Percentiles rank a stretch among this genome's conserved stretches.
phyloP scores from a whole-genome alignment of 2,888 invertebrate species.

The Cerceris rybyensis region DNA sequence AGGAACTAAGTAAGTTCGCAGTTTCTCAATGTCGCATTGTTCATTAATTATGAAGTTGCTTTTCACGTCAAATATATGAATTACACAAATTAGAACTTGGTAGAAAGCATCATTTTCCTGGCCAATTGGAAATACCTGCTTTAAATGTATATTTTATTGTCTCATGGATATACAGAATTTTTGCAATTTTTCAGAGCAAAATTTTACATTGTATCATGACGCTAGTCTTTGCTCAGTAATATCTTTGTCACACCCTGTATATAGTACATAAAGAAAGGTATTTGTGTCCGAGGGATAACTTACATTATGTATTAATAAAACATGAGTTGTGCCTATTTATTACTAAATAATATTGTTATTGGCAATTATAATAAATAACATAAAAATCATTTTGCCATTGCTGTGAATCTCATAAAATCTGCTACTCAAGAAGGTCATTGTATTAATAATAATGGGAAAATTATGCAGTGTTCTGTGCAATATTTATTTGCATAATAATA shows the following conservation, averaged over 20 bases:
- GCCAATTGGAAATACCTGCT: neutral
- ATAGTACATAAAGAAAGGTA: slow-evolving; percentile 16
- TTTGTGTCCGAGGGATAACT: slow-evolving; percentile 14
- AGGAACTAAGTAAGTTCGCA: slow-evolving; percentile 26
- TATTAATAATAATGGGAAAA: slow-evolving; percentile 8
- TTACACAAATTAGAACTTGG: neutral
- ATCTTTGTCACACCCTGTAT: slow-evolving; percentile 7
- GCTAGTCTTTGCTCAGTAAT: slow-evolving; percentile 10
- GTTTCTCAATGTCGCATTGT: neutral
- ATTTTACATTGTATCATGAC: no score
- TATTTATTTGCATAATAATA: slow-evolving; percentile 60
- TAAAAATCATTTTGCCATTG: slow-evolving; percentile 2
- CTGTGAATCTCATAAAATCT: neutral
- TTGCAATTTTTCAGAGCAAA: neutral
- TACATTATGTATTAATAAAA: slow-evolving; percentile 6
- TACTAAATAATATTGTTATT: slow-evolving; percentile 6
- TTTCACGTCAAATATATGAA: slow-evolving; percentile 2
- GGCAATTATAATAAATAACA: neutral
- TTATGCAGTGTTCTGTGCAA: slow-evolving; percentile 56
- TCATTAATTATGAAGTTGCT: slow-evolving; percentile 1
- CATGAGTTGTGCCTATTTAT: slow-evolving; percentile 57
- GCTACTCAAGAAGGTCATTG: neutral
- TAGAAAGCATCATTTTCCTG: slow-evolving; percentile 11
- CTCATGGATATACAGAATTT: no score
- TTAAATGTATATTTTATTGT: neutral